Evolutionary conservation across 2,113 vertebrate species (phyloP).

Genomic region (Salminus brasiliensis): DNA sequence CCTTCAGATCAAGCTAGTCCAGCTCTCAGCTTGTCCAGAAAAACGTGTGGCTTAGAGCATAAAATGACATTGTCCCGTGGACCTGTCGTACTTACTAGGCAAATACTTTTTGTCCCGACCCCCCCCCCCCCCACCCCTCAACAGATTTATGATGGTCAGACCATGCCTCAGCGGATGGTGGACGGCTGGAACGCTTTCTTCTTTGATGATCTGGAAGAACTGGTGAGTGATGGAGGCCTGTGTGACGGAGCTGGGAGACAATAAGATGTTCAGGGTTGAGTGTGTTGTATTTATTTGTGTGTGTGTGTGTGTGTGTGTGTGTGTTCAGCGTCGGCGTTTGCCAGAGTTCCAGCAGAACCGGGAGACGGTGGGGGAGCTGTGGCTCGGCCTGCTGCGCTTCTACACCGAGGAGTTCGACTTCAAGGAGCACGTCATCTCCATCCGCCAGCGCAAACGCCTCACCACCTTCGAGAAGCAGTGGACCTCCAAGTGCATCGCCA

Average conservation of each 20-base stretch:
- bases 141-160: slow-evolving; percentile 92
- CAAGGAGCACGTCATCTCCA: slow-evolving; percentile 97
- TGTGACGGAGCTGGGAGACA: no score
- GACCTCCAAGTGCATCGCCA: slow-evolving; percentile 98
- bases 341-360: slow-evolving; percentile 84
- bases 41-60: no score
- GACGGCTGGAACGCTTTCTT: slow-evolving; percentile 99
- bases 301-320: not conserved
- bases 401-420: slow-evolving; percentile 99
- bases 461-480: slow-evolving; percentile 99
- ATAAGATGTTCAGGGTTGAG: no score
- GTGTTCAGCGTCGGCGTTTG: slow-evolving; percentile 80
- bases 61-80: no score
- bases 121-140: no score
- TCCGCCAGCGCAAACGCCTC: slow-evolving; percentile 91
- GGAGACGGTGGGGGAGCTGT: slow-evolving; percentile 93
- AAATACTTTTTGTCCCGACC: no score
- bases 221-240: no score
- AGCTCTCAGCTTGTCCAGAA: no score
- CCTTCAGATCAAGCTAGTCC: no score
- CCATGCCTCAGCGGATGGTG: slow-evolving; percentile 91
- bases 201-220: slow-evolving; percentile 88
- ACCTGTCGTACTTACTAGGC: no score
- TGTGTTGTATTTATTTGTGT: not conserved
- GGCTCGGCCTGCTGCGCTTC: slow-evolving; percentile 93